Conservation (phyloP, 2,888 invertebrate species). For the Ectemnius continuus region DNA sequence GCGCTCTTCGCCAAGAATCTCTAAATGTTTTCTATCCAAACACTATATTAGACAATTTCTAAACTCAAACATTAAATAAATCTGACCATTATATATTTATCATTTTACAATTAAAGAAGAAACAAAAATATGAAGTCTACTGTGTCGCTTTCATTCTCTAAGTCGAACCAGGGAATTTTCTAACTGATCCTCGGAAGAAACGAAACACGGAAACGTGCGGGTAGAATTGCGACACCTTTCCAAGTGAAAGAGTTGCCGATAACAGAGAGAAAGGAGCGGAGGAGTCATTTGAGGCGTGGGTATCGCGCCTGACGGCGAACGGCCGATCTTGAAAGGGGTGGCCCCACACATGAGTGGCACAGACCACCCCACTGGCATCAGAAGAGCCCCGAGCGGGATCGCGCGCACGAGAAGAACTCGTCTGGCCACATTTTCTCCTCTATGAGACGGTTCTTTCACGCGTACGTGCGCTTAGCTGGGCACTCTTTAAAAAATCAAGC, state of each 20-base stretch:
- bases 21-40: no score
- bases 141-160: no score
- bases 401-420: slow-evolving; percentile 18
- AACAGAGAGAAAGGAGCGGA: slow-evolving; percentile 5
- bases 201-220: not conserved
- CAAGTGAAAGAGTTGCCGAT: slow-evolving; percentile 4
- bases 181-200: no score
- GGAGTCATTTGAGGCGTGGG: not conserved
- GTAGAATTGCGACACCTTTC: not conserved
- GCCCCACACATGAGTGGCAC: not conserved
- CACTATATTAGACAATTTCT: no score
- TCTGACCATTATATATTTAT: no score
- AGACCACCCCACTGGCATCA: not conserved
- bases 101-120: no score
- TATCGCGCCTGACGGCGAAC: slow-evolving; percentile 6
- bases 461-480: slow-evolving; percentile 28
- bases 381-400: not conserved
- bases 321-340: slow-evolving; percentile 6
- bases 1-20: no score
- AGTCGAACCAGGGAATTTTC: no score
- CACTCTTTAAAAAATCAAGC: slow-evolving; percentile 60
- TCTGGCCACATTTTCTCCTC: slow-evolving; percentile 35
- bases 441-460: slow-evolving; percentile 43
- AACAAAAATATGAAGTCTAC: no score
- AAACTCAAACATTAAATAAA: no score